Conservation (phyloP, 1,140 invertebrate species). For the Drosophila littoralis region DNA sequence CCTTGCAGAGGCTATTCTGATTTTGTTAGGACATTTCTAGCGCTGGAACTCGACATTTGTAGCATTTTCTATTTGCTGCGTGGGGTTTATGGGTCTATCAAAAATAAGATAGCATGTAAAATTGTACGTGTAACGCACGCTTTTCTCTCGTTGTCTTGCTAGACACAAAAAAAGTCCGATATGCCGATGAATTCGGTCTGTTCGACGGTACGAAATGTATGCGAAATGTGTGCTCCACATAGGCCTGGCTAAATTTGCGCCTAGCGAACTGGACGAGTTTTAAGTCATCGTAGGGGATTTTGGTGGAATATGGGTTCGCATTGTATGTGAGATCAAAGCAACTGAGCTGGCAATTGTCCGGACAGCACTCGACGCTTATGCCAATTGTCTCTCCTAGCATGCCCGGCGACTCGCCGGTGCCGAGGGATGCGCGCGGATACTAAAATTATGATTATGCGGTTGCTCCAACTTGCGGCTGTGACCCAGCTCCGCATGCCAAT, state of each 20-base stretch:
- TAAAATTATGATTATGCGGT: conserved; percentile 57
- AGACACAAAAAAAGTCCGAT: conserved; percentile 91
- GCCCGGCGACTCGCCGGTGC: conserved; percentile 88
- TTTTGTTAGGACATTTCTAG: no score
- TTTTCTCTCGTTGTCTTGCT: neutral
- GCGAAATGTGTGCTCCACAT: conserved; percentile 89
- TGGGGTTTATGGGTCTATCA: no score
- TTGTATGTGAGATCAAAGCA: conserved; percentile 89
- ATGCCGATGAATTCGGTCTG: conserved; percentile 91
- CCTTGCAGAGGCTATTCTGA: neutral
- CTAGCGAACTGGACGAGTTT: conserved; percentile 34
- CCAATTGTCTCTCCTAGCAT: conserved; percentile 80
- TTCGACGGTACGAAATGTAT: conserved; percentile 88
- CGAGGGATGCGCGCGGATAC: conserved; percentile 87
- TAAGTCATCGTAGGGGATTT: conserved; percentile 70
- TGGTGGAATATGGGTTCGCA: conserved; percentile 85
- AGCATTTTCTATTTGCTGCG: no score
- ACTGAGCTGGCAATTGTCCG: conserved; percentile 87
- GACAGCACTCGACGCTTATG: conserved; percentile 57
- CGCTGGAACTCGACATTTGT: no score
- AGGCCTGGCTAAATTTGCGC: conserved; percentile 87
- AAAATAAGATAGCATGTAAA: no score
- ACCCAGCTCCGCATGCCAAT: conserved; percentile 90
- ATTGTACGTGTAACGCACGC: no score
- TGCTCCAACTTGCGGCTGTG: conserved; percentile 85